Evolutionary conservation across 1,140 invertebrate species (phyloP).

Genomic region (Meteorus sp.): DNA sequence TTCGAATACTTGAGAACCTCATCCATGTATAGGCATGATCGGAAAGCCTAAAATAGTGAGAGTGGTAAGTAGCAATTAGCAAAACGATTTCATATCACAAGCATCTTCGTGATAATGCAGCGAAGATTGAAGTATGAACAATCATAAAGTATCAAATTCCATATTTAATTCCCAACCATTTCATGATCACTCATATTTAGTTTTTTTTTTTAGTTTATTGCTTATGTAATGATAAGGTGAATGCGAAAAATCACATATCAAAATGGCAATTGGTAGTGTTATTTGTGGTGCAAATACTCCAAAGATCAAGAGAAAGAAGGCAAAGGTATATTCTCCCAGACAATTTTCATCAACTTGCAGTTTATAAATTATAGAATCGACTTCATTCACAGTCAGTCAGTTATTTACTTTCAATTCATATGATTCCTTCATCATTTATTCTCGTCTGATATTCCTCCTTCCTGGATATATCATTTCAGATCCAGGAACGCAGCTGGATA

Average conservation of each 20-base stretch:
- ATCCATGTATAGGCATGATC: slow-evolving; percentile 39
- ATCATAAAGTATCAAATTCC: no score
- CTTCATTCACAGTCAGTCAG: no score
- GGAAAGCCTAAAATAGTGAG: slow-evolving; percentile 45
- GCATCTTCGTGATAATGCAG: no score
- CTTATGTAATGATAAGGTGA: slow-evolving; percentile 29
- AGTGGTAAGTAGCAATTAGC: slow-evolving; percentile 38
- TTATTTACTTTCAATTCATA: no score
- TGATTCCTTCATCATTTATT: slow-evolving; percentile 6
- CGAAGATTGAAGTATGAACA: no score
- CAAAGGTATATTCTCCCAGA: slow-evolving; percentile 48
- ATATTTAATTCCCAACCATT: no score
- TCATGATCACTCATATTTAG: slow-evolving; percentile 20
- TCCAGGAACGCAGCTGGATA: slow-evolving; percentile 88
- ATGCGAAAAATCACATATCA: slow-evolving; percentile 30
- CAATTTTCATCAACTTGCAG: no score
- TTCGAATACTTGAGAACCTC: slow-evolving; percentile 6
- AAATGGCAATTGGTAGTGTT: slow-evolving; percentile 55
- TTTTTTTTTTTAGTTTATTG: slow-evolving; percentile 45
- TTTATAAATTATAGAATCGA: no score
- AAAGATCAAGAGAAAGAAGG: slow-evolving; percentile 54
- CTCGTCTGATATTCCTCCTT: neutral
- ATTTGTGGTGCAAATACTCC: slow-evolving; percentile 54
- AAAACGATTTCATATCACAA: neutral
- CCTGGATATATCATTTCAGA: slow-evolving; percentile 53